Conservation (phyloP, 2,797 vertebrate genomes). For the Sciaenops ocellatus region DNA sequence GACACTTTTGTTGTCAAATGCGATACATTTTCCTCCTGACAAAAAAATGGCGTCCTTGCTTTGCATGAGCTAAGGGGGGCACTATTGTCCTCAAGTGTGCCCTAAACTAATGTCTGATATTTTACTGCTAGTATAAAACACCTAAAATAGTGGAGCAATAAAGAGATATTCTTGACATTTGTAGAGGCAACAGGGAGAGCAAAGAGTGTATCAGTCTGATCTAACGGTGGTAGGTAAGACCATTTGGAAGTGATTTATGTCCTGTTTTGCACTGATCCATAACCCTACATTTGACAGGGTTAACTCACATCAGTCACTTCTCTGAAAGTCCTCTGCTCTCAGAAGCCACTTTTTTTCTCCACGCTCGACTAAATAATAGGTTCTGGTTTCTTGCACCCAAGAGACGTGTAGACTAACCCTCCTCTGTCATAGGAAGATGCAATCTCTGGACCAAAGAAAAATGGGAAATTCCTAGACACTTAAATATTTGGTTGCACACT, state of each 20-base stretch:
- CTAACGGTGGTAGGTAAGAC: conserved; percentile 47
- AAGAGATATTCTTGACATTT: neutral
- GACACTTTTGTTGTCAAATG: neutral
- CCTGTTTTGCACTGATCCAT: conserved; percentile 65
- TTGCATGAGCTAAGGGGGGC: conserved; percentile 74
- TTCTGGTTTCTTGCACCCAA: conserved; percentile 56
- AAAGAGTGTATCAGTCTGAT: conserved; percentile 46
- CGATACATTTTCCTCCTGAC: neutral
- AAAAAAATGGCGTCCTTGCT: conserved; percentile 51
- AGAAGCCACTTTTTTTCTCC: conserved; percentile 48
- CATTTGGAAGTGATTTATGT: conserved; percentile 75
- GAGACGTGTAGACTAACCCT: conserved; percentile 45
- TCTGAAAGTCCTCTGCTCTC: conserved; percentile 51
- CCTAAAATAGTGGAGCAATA: neutral
- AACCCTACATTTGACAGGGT: conserved; percentile 72
- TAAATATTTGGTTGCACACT: conserved; percentile 28
- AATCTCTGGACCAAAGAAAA: conserved; percentile 54
- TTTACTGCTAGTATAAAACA: conserved; percentile 8
- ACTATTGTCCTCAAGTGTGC: conserved; percentile 69
- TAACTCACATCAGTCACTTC: conserved; percentile 73
- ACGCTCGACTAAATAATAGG: conserved; percentile 57
- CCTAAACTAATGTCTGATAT: neutral
- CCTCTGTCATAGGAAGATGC: conserved; percentile 53
- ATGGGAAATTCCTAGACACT: conserved; percentile 34
- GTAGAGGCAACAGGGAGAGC: conserved; percentile 4